A percentile compares a stretch with the other conserved stretches of the same genome.
Evolutionary conservation across 64 coral and sea anemone genomes (phyloP).

Genomic region (Stylophora pistillata): DNA sequence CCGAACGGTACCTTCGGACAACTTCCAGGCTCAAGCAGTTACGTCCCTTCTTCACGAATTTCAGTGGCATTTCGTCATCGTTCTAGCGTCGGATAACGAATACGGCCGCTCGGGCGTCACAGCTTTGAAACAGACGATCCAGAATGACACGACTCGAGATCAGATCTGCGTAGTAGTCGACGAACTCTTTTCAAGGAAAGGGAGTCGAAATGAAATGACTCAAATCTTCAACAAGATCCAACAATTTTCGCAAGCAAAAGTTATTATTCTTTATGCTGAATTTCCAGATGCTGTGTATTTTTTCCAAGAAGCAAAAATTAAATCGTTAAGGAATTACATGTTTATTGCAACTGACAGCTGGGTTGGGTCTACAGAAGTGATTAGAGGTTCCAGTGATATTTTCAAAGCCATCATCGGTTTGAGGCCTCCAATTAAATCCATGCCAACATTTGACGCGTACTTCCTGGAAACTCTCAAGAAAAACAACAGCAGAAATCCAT

Average conservation of each 20-base stretch:
- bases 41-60: constrained; percentile 34
- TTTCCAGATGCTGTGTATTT: constrained; percentile 66
- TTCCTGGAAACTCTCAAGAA: neutral
- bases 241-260: constrained; percentile 13
- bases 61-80: constrained; percentile 48
- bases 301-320: constrained; percentile 64
- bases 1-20: constrained; percentile 66
- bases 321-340: constrained; percentile 50
- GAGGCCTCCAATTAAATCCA: constrained; percentile 21
- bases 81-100: constrained; percentile 68
- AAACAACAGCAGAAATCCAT: constrained; percentile 5
- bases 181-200: constrained; percentile 66
- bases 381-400: constrained; percentile 26
- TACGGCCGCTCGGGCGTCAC: constrained; percentile 66
- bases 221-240: constrained; percentile 54
- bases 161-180: constrained; percentile 62
- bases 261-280: constrained; percentile 67
- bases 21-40: constrained; percentile 62
- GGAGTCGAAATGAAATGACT: constrained; percentile 10
- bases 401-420: constrained; percentile 59
- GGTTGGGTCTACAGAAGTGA: constrained; percentile 60
- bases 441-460: constrained; percentile 33
- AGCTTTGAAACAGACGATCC: constrained; percentile 57
- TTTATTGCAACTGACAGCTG: constrained; percentile 74
- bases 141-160: constrained; percentile 8